Conservation (phyloP, 2,797 vertebrate genomes). For the Chloroceryle inda region DNA sequence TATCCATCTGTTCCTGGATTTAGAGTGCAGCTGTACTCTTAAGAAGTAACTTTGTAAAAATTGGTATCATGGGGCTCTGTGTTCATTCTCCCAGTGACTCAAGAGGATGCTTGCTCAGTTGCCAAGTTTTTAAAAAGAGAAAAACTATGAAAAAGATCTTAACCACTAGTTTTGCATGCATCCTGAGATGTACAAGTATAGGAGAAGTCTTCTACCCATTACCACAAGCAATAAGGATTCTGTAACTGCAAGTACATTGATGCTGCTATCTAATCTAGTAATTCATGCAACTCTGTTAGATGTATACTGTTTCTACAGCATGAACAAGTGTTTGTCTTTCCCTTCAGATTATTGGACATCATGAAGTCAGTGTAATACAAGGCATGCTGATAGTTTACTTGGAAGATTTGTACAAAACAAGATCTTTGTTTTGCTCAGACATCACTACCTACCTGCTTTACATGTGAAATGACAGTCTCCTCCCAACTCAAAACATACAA, state of each 20-base stretch:
- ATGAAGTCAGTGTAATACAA: neutral
- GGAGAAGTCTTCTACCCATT: neutral
- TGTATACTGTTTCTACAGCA: neutral
- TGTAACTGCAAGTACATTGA: neutral
- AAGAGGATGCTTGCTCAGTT: neutral
- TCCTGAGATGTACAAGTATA: neutral
- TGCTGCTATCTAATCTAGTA: neutral
- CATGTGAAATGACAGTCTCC: neutral
- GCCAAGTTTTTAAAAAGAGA: neutral
- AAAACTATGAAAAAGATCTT: neutral
- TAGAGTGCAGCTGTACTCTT: conserved; percentile 24
- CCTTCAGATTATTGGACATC: neutral
- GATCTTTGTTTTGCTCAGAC: neutral
- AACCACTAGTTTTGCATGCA: neutral
- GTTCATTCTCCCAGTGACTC: neutral
- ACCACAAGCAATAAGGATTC: neutral
- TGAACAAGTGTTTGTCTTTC: neutral
- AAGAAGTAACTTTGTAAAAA: conserved; percentile 28
- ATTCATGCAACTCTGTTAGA: neutral
- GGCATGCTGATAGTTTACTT: neutral
- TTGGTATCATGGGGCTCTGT: neutral
- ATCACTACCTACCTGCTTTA: accelerated
- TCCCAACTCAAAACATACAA: neutral
- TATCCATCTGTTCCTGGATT: conserved; percentile 53
- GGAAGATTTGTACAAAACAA: neutral